Conservation (phyloP, 2,113 vertebrate genomes). For the Sturnira hondurensis region DNA sequence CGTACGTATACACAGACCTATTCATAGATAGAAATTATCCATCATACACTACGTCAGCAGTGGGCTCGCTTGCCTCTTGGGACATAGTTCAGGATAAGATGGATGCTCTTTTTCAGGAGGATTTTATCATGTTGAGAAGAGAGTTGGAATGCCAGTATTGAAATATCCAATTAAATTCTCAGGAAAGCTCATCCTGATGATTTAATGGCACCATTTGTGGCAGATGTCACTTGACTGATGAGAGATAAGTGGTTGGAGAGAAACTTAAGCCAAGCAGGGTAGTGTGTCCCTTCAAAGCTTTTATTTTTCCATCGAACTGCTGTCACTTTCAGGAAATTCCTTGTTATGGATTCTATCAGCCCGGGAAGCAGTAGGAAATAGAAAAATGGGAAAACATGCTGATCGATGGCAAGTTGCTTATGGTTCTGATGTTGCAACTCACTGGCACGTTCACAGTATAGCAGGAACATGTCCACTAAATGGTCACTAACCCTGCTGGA, state of each 20-base stretch:
- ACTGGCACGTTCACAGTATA: neutral
- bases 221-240: constrained; percentile 35
- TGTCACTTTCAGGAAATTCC: neutral
- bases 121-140: constrained; percentile 5
- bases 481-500: neutral
- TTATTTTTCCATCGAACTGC: constrained; percentile 15
- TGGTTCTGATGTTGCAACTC: neutral
- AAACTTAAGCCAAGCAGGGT: constrained; percentile 5
- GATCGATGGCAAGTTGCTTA: neutral
- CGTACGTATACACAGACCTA: neutral
- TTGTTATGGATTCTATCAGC: neutral
- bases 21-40: constrained; percentile 1
- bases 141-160: neutral
- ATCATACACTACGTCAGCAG: neutral
- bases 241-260: neutral
- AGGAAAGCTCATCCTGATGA: constrained; percentile 23
- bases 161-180: constrained; percentile 36
- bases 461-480: neutral
- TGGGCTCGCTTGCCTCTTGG: neutral
- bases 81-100: neutral
- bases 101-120: neutral
- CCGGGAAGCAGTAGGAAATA: neutral
- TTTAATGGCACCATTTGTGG: constrained; percentile 1
- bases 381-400: neutral
- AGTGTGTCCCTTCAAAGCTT: neutral